phyloP scores from a whole-genome alignment of 2,113 vertebrate species.

The Mirounga angustirostris region DNA sequence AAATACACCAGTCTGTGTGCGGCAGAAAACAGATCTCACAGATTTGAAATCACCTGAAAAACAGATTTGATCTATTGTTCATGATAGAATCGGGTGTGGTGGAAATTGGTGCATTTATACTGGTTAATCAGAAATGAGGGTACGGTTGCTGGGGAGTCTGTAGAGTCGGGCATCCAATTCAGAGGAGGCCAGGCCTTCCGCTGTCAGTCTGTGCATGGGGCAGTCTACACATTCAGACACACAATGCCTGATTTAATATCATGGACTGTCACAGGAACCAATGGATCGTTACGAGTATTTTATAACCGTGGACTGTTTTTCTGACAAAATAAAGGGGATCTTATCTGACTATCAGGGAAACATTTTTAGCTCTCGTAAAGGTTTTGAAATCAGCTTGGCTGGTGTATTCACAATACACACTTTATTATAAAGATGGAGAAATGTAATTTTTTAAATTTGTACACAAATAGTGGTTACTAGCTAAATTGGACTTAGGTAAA shows the following conservation, averaged over 20 bases:
- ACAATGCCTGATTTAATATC: neutral
- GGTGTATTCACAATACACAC: neutral
- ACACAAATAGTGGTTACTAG: neutral
- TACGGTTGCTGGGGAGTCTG: neutral
- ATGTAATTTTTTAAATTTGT: slow-evolving; percentile 1
- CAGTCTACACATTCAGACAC: neutral
- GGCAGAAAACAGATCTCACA: neutral
- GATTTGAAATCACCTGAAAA: slow-evolving; percentile 31
- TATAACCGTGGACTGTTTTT: neutral
- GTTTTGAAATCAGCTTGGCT: neutral
- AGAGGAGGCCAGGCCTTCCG: neutral
- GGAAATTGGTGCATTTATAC: neutral
- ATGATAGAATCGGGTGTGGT: neutral
- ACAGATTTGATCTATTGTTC: neutral
- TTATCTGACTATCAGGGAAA: neutral
- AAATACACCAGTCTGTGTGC: neutral
- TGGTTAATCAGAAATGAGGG: neutral
- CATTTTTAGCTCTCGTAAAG: neutral
- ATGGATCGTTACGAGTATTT: neutral
- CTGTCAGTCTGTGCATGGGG: neutral
- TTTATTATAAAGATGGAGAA: neutral
- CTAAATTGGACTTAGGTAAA: neutral
- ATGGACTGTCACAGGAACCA: neutral
- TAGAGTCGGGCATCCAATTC: neutral
- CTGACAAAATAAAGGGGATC: neutral